Evolutionary conservation across 1,140 invertebrate species (phyloP), one percentile per base, ranked within the genome.

Genomic region (Pomacea maculata): DNA sequence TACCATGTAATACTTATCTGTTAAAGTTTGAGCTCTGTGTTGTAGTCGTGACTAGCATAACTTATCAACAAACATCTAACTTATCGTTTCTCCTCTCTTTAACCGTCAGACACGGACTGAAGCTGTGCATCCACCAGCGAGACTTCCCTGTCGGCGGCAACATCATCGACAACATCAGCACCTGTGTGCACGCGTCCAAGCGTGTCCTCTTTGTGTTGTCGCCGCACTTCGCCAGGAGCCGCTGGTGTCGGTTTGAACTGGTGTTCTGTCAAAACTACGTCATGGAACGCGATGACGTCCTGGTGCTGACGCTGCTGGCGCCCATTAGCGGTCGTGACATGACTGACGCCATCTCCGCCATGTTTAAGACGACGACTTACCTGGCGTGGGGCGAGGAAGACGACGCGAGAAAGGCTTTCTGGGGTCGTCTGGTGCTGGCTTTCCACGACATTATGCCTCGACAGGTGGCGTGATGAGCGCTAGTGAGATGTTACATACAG

Each of bases 211-310:
- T 86, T 12, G 71, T 89, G 19, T 45, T 89, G 21, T 84, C 86
- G 10, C 79, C 83, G 15, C 78, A 79, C n/a, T 87, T 87, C 75
- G 77, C 84, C 17, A 71, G 80, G 63, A 86, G 84, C 34, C 73
- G 83, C 45, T 88, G 87, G 87, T 88, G 87, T 79, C 78, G 82
- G 57, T 86, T 86, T 77, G 87, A 88, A 87, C 92, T 93, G 12
- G 92, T 93, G 78, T 86, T 87, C n/a, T 83, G 80, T 67, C 75
- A 65, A 25, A 65, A 82, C 45, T 80, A 81, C 63, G 61, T 83
- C 11, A n/a, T 85, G 10, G 70, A 75, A 29, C 55, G 79, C 45
- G 65, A 70, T n/a, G 72, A 82, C 21, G 55, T 75, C 14, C 21
- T 85, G 9, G 65, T 85, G 7, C 65, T 82, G 11, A 63, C 83